These are phyloP conservation scores for Heliothis virescens DNA, from an alignment of 1,140 invertebrate species.

Conservation along the genomic window DNA sequence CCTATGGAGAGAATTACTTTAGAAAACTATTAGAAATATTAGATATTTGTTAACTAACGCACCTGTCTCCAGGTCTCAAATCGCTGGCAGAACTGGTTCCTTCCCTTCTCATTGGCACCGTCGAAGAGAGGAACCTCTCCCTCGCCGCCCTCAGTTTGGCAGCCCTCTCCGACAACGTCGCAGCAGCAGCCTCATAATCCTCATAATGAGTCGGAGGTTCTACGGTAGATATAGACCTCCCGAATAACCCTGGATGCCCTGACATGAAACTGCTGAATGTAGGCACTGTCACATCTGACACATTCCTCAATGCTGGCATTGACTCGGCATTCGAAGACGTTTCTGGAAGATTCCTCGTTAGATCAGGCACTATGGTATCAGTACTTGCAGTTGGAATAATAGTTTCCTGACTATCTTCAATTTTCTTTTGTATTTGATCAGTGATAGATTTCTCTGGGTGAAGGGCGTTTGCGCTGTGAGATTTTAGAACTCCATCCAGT, in stretches of 20 bases:
- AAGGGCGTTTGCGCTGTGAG: conserved; percentile 78
- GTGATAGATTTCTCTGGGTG: conserved; percentile 66
- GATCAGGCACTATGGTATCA: conserved; percentile 73
- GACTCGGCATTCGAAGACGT: conserved; percentile 38
- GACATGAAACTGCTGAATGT: conserved; percentile 66
- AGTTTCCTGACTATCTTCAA: conserved; percentile 69
- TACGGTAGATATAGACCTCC: conserved; percentile 72
- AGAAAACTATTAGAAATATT: not conserved
- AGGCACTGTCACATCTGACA: conserved; percentile 70
- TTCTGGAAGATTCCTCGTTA: conserved; percentile 56
- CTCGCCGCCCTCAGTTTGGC: conserved; percentile 88
- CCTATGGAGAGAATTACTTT: not conserved
- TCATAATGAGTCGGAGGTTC: conserved; percentile 54
- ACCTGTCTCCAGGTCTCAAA: conserved; percentile 80
- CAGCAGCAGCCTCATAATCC: conserved; percentile 55
- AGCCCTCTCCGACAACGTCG: conserved; percentile 82
- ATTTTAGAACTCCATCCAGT: conserved; percentile 76
- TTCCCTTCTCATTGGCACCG: conserved; percentile 72
- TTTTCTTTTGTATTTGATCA: conserved; percentile 53
- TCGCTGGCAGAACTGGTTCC: conserved; percentile 80
- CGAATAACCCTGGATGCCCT: conserved; percentile 67
- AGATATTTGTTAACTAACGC: conserved; percentile 1
- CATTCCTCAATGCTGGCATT: conserved; percentile 66
- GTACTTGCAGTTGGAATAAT: conserved; percentile 65
- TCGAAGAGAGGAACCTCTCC: conserved; percentile 87